phyloP scores from a whole-genome alignment of 2,797 vertebrate genomes.

The Periophthalmus magnuspinnatus region DNA sequence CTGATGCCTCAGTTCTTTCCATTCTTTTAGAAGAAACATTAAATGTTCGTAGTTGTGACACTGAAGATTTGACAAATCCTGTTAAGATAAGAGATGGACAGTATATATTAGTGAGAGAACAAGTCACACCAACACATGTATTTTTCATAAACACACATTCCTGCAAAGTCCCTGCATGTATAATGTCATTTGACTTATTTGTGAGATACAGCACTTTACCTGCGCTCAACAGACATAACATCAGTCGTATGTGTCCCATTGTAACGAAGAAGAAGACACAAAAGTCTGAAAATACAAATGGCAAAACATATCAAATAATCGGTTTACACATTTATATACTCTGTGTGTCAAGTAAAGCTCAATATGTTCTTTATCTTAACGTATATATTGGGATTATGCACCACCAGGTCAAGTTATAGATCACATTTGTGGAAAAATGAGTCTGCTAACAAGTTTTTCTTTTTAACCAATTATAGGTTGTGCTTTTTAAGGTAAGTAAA shows the following conservation, averaged over 20 bases:
- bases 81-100: background rate
- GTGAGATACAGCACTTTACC: conserved; percentile 28
- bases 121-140: background rate
- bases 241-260: background rate
- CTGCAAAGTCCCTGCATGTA: background rate
- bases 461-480: too few relatives aligned
- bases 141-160: background rate
- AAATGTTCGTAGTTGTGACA: background rate
- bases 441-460: too few relatives aligned
- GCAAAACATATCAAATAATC: background rate
- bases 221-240: conserved; percentile 37
- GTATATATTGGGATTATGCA: too few relatives aligned
- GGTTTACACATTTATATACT: too few relatives aligned
- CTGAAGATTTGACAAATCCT: background rate
- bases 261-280: background rate
- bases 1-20: accelerated
- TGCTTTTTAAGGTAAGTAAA: too few relatives aligned
- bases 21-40: too few relatives aligned
- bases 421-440: too few relatives aligned
- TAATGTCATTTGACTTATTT: background rate
- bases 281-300: background rate
- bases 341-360: too few relatives aligned
- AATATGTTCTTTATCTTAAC: too few relatives aligned
- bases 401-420: too few relatives aligned
- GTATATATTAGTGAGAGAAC: background rate